phyloP scores from a whole-genome alignment of 1,140 invertebrate species.

The Battus philenor region DNA sequence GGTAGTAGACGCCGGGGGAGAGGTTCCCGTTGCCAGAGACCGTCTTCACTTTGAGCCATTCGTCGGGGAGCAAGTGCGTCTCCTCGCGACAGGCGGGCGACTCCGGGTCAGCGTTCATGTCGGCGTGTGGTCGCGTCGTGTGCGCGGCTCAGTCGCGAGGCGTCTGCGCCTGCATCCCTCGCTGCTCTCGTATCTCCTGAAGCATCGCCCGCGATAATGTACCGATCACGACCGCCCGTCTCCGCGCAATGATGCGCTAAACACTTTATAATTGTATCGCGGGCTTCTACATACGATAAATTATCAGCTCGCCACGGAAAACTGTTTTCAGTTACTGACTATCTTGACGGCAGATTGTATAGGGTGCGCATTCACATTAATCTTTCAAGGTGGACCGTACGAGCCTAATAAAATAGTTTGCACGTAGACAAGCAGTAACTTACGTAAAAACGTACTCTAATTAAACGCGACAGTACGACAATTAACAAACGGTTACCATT shows the following conservation, averaged over 20 bases:
- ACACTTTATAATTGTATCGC: slow-evolving; percentile 67
- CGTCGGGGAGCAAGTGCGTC: slow-evolving; percentile 65
- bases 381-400: slow-evolving; percentile 4
- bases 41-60: slow-evolving; percentile 67
- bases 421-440: slow-evolving; percentile 2
- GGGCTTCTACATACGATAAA: slow-evolving; percentile 64
- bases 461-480: too few relatives aligned
- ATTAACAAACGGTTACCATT: too few relatives aligned
- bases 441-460: slow-evolving; percentile 11
- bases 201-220: slow-evolving; percentile 69
- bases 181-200: slow-evolving; percentile 48
- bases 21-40: slow-evolving; percentile 66
- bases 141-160: slow-evolving; percentile 52
- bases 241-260: slow-evolving; percentile 54
- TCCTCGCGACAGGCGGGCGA: slow-evolving; percentile 67
- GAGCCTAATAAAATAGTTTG: slow-evolving; percentile 7
- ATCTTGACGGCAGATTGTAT: slow-evolving; percentile 34
- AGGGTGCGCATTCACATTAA: slow-evolving; percentile 14
- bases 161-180: slow-evolving; percentile 60
- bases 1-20: slow-evolving; percentile 70
- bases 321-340: slow-evolving; percentile 54
- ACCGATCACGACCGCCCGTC: slow-evolving; percentile 64
- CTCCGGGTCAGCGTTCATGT: slow-evolving; percentile 68
- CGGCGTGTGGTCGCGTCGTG: slow-evolving; percentile 26
- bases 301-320: slow-evolving; percentile 63